These are phyloP conservation scores for Cryptops parisi DNA, from an alignment of 2,888 invertebrate genomes.

Conservation along the genomic window DNA sequence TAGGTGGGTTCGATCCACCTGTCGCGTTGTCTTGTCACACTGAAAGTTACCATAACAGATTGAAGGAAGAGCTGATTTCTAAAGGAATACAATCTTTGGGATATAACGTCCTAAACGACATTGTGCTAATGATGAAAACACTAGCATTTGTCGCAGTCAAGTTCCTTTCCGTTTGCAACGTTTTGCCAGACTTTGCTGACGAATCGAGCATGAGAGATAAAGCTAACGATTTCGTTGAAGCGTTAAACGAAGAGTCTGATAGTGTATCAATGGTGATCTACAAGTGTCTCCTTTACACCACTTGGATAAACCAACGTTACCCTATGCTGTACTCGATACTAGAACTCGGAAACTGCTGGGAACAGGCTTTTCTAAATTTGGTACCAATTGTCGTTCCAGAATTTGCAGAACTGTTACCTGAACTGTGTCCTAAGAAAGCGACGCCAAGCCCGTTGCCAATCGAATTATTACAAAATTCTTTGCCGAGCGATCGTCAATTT, in stretches of 20 bases:
- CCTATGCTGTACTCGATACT: not conserved
- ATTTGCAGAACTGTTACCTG: too few relatives aligned
- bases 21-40: not conserved
- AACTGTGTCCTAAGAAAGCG: too few relatives aligned
- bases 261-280: not conserved
- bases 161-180: too few relatives aligned
- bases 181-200: not conserved
- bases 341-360: conserved; percentile 6
- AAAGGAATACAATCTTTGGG: not conserved
- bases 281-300: not conserved
- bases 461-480: too few relatives aligned
- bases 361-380: conserved; percentile 1
- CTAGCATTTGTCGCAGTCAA: too few relatives aligned
- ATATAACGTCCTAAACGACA: not conserved
- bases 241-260: not conserved
- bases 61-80: not conserved
- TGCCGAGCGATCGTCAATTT: too few relatives aligned
- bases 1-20: not conserved
- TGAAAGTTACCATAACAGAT: not conserved
- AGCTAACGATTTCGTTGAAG: not conserved
- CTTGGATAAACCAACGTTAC: not conserved
- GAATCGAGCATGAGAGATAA: not conserved
- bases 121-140: too few relatives aligned
- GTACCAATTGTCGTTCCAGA: too few relatives aligned
- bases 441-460: too few relatives aligned